Base-by-base conservation (phyloP, 2,797 vertebrate genomes). In the Thamnophis elegans region DNA sequence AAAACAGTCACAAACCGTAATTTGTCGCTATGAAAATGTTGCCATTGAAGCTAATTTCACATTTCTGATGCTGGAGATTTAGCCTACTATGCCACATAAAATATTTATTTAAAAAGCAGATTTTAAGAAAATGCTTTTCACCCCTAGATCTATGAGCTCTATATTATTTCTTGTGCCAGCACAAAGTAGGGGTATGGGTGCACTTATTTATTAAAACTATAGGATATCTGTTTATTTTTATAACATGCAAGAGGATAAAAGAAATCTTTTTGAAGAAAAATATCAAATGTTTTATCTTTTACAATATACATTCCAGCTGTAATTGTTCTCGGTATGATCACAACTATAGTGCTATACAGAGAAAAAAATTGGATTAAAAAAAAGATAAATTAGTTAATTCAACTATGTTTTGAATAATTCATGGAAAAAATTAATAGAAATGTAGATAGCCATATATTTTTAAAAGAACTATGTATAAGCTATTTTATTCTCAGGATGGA, bases 201-300 rank as follows among this genome's bases (percentile, higher is more conserved):
- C 97, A 96, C 97, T 97, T 98, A 97, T 98, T 98, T 98, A 97
- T 98, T 98, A 96, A 96, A 98, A 98, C 97, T 97, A 97, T 96
- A 94, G 92, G 94, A 97, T 8, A 94, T 97, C 95, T 94, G 96
- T 98, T 96, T 98, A 98, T 98, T 98, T 99, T 98, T 98, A 97
- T 98, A 98, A 95, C 92, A 97, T 65, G 87, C 0, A 4, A 92
- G 92, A 92, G 85, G 92, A 92, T 93, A 36, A 55, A 32, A 55
- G 4, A 11, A 53, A 93, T 95, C 88, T 95, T 95, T 95, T 94
- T 89, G 92, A 95, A 94, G 93, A 94, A 94, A 96, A 95, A 91
- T 95, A 94, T 94, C 89, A 93, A 90, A 85, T 91, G 91, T 42
- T 92, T 93, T 96, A 92, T 85, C 86, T 89, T 95, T 97, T 96